A percentile compares a stretch with the other conserved stretches of the same genome.
phyloP scores from a whole-genome alignment of 2,888 invertebrate species.

The Tinea trinotella region DNA sequence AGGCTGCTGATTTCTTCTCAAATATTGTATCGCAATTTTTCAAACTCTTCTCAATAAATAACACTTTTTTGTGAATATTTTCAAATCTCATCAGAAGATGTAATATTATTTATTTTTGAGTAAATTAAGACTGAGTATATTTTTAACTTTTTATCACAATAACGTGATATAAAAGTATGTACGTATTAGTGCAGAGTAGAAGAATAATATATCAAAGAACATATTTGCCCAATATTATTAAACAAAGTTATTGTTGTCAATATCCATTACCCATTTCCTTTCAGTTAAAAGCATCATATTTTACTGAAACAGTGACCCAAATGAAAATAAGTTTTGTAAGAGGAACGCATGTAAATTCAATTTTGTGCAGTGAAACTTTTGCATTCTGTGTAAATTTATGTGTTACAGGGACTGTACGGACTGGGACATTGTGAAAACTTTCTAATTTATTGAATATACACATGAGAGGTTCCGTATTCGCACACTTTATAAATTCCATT shows the following conservation, averaged over 20 bases:
- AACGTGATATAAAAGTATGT: no score
- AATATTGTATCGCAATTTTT: constrained; percentile 21
- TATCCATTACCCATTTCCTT: background rate
- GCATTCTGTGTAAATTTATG: constrained; percentile 12
- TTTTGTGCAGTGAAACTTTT: constrained; percentile 16
- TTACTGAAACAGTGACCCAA: constrained; percentile 15
- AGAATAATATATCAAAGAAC: no score
- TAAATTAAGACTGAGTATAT: no score
- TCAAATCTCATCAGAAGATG: background rate
- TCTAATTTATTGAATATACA: constrained; percentile 15
- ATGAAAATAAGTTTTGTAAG: constrained; percentile 13
- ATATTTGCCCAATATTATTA: background rate
- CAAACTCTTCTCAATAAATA: background rate
- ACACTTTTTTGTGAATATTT: background rate
- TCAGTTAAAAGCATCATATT: constrained; percentile 13
- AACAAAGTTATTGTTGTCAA: background rate
- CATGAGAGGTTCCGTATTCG: constrained; percentile 5
- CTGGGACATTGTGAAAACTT: constrained; percentile 14
- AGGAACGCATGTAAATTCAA: constrained; percentile 17
- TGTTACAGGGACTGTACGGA: constrained; percentile 16
- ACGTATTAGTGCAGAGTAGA: no score
- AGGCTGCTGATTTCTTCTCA: constrained; percentile 33
- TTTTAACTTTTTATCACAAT: no score
- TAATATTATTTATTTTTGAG: no score
- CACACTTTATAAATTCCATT: constrained; percentile 2